Evolutionary conservation across 2,113 vertebrate species (phyloP).

Genomic region (Oryzias celebensis): DNA sequence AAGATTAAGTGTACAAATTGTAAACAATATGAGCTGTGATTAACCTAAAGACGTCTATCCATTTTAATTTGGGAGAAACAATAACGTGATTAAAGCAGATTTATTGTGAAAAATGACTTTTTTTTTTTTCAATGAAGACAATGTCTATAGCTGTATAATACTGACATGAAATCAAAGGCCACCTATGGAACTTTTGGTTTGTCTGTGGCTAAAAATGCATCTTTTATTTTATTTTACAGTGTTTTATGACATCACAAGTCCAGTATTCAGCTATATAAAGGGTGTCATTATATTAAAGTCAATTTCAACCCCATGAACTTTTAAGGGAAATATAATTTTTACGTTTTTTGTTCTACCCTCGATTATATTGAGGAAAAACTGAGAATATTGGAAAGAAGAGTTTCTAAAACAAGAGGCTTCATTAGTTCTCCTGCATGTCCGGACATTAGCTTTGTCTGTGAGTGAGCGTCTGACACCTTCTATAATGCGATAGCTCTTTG

Average conservation of each 20-base stretch:
- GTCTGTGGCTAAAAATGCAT: too few relatives aligned
- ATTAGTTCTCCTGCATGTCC: conserved; percentile 91
- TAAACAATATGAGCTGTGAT: conserved; percentile 76
- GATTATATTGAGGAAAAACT: conserved; percentile 79
- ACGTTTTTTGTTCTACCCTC: conserved; percentile 79
- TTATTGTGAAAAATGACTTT: conserved; percentile 46
- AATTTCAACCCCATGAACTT: conserved; percentile 18
- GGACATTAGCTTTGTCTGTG: conserved; percentile 90
- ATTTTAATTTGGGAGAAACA: conserved; percentile 79
- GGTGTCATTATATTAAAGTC: too few relatives aligned
- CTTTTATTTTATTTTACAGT: too few relatives aligned
- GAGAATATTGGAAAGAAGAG: conserved; percentile 93
- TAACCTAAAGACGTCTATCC: conserved; percentile 76
- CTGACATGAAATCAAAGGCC: too few relatives aligned
- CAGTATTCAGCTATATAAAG: too few relatives aligned
- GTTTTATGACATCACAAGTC: too few relatives aligned
- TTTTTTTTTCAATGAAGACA: too few relatives aligned
- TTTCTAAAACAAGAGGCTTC: conserved; percentile 97
- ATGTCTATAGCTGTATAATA: too few relatives aligned
- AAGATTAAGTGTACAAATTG: conserved; percentile 80
- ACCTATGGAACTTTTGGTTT: too few relatives aligned
- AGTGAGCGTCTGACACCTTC: conserved; percentile 94
- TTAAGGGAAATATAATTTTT: conserved; percentile 76
- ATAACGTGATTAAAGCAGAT: conserved; percentile 73
- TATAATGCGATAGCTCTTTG: conserved; percentile 97